These are phyloP conservation scores for Malaclemys terrapin DNA, from an alignment of 2,113 vertebrate species.

Conservation along the genomic window DNA sequence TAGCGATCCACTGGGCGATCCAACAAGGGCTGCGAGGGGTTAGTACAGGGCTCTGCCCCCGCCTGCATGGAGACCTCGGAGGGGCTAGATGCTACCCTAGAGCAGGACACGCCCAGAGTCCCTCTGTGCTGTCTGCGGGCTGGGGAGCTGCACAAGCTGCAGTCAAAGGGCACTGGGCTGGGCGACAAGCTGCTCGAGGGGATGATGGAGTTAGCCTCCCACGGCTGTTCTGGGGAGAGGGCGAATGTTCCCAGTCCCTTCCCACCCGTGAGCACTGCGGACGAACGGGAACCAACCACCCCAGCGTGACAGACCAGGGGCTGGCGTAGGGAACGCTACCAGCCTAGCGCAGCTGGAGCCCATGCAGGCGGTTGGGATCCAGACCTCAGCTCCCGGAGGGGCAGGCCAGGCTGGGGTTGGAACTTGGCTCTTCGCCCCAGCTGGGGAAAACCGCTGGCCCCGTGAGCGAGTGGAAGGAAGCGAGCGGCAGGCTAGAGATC, in stretches of 20 bases:
- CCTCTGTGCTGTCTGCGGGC: neutral
- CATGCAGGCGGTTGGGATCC: too few relatives aligned
- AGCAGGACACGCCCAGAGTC: neutral
- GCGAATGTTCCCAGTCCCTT: too few relatives aligned
- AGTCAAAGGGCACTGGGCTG: neutral
- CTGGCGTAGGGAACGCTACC: too few relatives aligned
- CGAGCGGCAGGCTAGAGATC: too few relatives aligned
- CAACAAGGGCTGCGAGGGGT: neutral
- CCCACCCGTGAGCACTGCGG: too few relatives aligned
- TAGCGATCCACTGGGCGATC: neutral
- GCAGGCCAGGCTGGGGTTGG: too few relatives aligned
- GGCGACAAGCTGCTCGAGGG: neutral
- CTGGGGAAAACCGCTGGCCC: neutral
- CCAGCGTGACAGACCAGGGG: neutral
- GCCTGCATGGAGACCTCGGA: neutral
- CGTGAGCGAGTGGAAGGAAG: too few relatives aligned
- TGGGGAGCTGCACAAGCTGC: neutral
- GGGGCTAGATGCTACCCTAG: neutral
- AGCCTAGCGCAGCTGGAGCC: neutral
- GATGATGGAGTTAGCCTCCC: neutral
- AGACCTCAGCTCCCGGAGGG: too few relatives aligned
- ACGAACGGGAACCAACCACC: neutral
- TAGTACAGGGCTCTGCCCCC: neutral
- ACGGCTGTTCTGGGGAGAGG: neutral
- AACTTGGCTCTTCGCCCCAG: neutral